phyloP scores from a whole-genome alignment of 2,113 vertebrate species.

The Rhadina sibilatrix region DNA sequence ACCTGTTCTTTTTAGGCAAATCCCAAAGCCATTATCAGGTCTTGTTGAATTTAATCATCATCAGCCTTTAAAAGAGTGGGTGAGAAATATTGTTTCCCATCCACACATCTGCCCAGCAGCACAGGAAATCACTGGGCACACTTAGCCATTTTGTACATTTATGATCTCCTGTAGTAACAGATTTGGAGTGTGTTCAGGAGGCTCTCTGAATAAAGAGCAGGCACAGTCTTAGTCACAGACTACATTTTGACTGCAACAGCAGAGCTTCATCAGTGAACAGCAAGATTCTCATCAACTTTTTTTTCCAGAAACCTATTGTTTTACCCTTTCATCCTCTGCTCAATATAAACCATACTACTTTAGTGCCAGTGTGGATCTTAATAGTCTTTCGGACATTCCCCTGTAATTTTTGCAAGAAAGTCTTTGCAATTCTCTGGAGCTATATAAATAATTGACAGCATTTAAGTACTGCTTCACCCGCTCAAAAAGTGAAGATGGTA shows the following conservation, averaged over 20 bases:
- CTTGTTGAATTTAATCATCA: neutral
- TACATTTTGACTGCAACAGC: neutral
- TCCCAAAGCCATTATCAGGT: neutral
- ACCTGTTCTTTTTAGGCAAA: neutral
- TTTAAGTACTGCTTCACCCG: slow-evolving; percentile 29
- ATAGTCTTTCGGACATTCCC: neutral
- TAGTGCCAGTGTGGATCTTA: neutral
- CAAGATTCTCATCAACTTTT: neutral
- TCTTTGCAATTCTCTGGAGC: neutral
- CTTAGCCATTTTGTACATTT: neutral
- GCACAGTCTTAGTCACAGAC: neutral
- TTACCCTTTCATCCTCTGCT: neutral
- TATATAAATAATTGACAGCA: slow-evolving; percentile 23
- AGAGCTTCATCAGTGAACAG: neutral
- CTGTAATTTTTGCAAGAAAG: neutral
- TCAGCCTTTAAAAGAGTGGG: neutral
- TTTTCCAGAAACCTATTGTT: neutral
- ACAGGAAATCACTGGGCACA: neutral
- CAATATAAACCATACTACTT: neutral
- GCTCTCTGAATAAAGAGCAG: neutral
- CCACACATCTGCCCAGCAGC: neutral
- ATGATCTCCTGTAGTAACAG: neutral
- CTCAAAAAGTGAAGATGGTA: neutral
- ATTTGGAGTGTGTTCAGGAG: neutral
- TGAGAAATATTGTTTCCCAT: neutral